These are phyloP conservation scores for Alviniconcha strummeri DNA, from an alignment of 2,888 invertebrate species.

Conservation along the genomic window DNA sequence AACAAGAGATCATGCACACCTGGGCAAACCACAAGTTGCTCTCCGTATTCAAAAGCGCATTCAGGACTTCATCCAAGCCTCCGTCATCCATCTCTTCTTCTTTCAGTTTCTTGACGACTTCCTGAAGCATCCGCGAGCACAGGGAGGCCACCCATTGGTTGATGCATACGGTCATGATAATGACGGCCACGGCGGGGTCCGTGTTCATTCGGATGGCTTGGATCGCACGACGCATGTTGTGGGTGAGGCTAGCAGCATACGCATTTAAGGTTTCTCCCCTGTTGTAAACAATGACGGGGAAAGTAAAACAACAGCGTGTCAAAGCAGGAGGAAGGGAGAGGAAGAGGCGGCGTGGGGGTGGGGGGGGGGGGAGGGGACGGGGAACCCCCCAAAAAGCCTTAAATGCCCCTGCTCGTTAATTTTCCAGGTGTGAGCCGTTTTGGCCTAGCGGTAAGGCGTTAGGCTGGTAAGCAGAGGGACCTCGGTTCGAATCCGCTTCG, in stretches of 20 bases:
- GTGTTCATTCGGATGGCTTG: background rate
- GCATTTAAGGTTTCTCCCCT: conserved; percentile 9
- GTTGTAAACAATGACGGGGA: background rate
- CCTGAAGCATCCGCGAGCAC: conserved; percentile 13
- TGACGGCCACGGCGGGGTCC: background rate
- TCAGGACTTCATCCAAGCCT: background rate
- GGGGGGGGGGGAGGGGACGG: no score
- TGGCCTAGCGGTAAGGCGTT: no score
- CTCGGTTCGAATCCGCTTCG: no score
- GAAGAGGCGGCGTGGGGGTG: no score
- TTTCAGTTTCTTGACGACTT: background rate
- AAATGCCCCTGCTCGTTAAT: no score
- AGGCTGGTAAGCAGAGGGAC: no score
- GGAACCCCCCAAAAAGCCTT: no score
- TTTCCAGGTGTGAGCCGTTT: no score
- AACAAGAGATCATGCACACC: background rate
- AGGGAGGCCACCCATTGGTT: conserved; percentile 22
- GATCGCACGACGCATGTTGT: background rate
- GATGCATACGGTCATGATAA: conserved; percentile 16
- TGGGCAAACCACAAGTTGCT: conserved; percentile 24
- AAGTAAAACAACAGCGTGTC: background rate
- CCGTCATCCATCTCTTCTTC: background rate
- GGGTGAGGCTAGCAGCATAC: background rate
- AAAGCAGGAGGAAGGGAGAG: background rate
- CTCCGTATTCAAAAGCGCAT: background rate